A percentile compares a stretch with the other conserved stretches of the same genome.
Evolutionary conservation across 1,140 invertebrate genomes (phyloP).

Genomic region (Drosophila mauritiana): DNA sequence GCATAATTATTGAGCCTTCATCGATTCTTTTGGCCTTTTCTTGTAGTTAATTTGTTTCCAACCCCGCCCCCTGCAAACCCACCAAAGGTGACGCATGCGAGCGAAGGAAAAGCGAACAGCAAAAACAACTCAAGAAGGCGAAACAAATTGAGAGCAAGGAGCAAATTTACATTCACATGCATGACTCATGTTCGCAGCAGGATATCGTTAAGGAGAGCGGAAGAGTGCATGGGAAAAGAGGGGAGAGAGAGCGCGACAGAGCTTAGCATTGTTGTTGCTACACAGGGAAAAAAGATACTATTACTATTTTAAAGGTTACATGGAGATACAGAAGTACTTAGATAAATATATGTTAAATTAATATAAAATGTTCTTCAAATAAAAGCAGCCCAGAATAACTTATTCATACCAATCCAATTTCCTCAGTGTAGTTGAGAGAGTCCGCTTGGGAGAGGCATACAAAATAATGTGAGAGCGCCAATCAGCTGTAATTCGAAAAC

Average conservation of each 20-base stretch:
- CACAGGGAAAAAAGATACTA: background rate
- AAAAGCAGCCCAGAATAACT: too few species aligned
- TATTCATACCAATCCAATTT: background rate
- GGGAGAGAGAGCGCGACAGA: background rate
- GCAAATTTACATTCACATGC: constrained; percentile 57
- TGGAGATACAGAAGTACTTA: too few species aligned
- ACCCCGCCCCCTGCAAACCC: constrained; percentile 2
- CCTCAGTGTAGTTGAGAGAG: background rate
- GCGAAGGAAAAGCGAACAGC: constrained; percentile 33
- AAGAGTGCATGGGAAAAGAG: background rate
- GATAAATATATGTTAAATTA: too few species aligned
- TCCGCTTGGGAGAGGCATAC: background rate
- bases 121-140: constrained; percentile 24
- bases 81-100: constrained; percentile 65
- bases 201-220: constrained; percentile 16
- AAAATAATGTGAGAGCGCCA: constrained; percentile 2
- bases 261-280: constrained; percentile 29
- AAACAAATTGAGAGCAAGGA: constrained; percentile 42
- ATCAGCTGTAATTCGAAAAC: constrained; percentile 43
- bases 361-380: too few species aligned
- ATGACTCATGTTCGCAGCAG: constrained; percentile 67
- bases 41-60: constrained; percentile 52
- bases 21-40: constrained; percentile 61
- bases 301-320: too few species aligned
- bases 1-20: constrained; percentile 77